Evolutionary conservation across 2,113 vertebrate genomes (phyloP), one percentile per base, ranked within the genome.

Genomic region (Siphamia tubifer): DNA sequence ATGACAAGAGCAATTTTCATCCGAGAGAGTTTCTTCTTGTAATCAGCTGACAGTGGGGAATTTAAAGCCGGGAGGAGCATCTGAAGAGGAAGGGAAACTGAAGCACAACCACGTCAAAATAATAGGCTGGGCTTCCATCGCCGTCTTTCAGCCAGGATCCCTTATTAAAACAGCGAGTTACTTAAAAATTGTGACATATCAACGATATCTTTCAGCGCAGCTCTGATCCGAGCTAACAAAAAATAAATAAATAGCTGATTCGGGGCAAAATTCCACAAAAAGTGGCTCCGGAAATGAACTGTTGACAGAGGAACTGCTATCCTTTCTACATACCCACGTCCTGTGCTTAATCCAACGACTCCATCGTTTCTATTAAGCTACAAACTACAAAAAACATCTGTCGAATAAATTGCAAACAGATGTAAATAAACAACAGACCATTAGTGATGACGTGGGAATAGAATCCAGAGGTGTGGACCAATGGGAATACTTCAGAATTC

Each of bases 11-110:
- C n/a, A n/a, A n/a, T n/a, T n/a, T n/a, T n/a, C n/a, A n/a, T n/a
- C n/a, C n/a, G 8, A 13, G 27, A n/a, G 40, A 13, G 0, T 44
- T 55, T 68, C 61, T 72, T 51, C 36, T 8, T 9, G 19, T 1
- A 2, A 23, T 82, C 83, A 83, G 69, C 38, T 83, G 77, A 82
- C 56, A 45, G 16, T 8, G 12, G 0, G 27, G 20, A 24, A 48
- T 4, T 2, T 4, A 15, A 3, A 60, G 10, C 15, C 21, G 10
- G 38, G 51, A 61, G 38, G 8, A 55, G 47, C 24, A 6, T 40
- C 15, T 3, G 36, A 3, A 9, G 1, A 28, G 15, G 19, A 49
- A 60, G 1, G 8, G 6, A 31, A 77, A 74, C 4, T 7, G 36
- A 64, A 70, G 68, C 20, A 11, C 1, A 21, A 2, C 0, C 23